These are phyloP conservation scores for Petromus typicus DNA, from an alignment of 2,113 vertebrate species.

Conservation along the genomic window DNA sequence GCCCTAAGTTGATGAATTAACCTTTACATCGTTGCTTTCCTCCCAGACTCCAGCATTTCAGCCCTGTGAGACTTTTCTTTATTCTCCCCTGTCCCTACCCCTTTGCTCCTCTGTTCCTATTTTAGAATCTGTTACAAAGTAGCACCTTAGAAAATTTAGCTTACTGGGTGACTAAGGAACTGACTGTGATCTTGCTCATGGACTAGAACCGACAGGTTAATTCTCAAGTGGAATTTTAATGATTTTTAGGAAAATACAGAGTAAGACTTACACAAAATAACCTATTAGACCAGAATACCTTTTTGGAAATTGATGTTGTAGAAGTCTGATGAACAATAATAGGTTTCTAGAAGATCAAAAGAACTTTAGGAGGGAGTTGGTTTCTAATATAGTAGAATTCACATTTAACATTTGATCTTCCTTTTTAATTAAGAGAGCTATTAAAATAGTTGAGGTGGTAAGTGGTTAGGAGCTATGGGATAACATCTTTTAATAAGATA, in stretches of 20 bases:
- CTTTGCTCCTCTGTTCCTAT: neutral
- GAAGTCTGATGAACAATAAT: neutral
- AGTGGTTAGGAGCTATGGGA: neutral
- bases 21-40: neutral
- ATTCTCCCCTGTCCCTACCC: accelerated
- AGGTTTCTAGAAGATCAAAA: constrained; percentile 64
- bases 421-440: constrained; percentile 62
- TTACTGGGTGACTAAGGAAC: neutral
- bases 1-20: neutral
- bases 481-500: constrained; percentile 63
- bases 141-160: neutral
- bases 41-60: neutral
- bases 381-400: neutral
- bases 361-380: neutral
- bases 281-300: constrained; percentile 22
- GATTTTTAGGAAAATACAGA: neutral
- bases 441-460: constrained; percentile 39
- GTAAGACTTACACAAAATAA: constrained; percentile 17
- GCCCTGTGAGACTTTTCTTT: neutral
- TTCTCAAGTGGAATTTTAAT: constrained; percentile 54
- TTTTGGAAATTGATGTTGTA: neutral
- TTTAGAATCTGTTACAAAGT: neutral
- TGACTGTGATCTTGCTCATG: accelerated
- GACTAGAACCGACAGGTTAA: neutral
- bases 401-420: constrained; percentile 59